Conservation (phyloP, 2,113 vertebrate species). For the Suncus etruscus region DNA sequence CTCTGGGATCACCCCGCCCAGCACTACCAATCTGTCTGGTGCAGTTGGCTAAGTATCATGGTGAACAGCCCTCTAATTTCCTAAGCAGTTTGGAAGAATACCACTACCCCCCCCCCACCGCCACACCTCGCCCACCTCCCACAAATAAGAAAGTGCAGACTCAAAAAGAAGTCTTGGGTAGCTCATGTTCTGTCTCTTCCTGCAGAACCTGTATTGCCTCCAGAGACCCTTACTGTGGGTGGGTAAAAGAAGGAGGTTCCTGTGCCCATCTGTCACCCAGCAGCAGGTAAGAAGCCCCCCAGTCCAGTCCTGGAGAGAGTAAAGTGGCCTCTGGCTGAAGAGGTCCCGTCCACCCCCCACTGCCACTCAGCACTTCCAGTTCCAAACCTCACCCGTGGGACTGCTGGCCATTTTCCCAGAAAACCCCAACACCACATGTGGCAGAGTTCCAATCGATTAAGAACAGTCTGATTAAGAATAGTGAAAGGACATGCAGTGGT, state of each 20-base stretch:
- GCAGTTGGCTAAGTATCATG: too few species aligned
- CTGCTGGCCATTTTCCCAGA: conserved; percentile 38
- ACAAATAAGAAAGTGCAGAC: too few species aligned
- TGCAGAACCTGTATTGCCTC: conserved; percentile 97
- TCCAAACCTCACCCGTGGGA: conserved; percentile 40
- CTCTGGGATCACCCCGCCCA: too few species aligned
- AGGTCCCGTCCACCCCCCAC: neutral
- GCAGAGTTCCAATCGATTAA: conserved; percentile 72
- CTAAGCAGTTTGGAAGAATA: too few species aligned
- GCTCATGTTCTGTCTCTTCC: conserved; percentile 69
- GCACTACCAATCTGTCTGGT: too few species aligned
- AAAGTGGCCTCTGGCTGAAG: neutral
- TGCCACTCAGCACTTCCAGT: neutral
- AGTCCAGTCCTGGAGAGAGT: fast-evolving
- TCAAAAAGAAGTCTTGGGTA: neutral
- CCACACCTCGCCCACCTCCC: too few species aligned
- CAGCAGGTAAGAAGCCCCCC: conserved; percentile 90
- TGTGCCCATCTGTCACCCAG: conserved; percentile 91
- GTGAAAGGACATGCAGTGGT: conserved; percentile 71
- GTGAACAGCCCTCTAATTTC: too few species aligned
- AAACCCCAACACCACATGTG: conserved; percentile 44
- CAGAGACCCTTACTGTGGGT: conserved; percentile 98
- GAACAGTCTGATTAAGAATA: conserved; percentile 76
- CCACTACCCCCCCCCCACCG: too few species aligned
- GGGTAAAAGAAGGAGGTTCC: conserved; percentile 92